Evolutionary conservation across 2,113 vertebrate genomes (phyloP).

Genomic region (Mesoclemmys tuberculata): DNA sequence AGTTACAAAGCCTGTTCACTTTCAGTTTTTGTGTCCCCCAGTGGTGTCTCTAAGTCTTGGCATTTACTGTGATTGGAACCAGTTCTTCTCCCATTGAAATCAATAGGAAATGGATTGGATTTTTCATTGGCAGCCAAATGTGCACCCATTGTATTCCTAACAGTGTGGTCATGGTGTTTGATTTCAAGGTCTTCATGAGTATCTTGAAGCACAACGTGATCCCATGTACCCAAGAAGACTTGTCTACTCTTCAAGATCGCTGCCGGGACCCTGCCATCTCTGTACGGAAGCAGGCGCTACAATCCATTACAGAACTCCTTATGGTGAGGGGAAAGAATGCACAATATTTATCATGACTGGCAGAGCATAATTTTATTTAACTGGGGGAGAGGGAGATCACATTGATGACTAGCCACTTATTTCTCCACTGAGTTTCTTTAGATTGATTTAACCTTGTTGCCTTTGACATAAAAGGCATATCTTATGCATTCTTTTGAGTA

Average conservation of each 20-base stretch:
- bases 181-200: constrained; percentile 83
- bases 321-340: constrained; percentile 73
- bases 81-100: rapidly evolving
- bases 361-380: background rate
- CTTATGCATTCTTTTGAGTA: constrained; percentile 21
- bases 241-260: constrained; percentile 85
- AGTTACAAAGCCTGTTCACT: background rate
- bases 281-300: constrained; percentile 92
- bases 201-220: constrained; percentile 86
- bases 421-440: background rate
- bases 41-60: background rate
- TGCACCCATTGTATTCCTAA: rapidly evolving
- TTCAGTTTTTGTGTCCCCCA: rapidly evolving
- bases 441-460: background rate
- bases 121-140: rapidly evolving
- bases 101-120: background rate
- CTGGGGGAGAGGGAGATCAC: background rate
- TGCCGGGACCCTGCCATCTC: constrained; percentile 91
- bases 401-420: background rate
- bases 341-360: rapidly evolving
- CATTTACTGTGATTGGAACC: background rate
- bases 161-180: rapidly evolving
- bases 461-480: constrained; percentile 15
- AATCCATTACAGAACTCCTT: constrained; percentile 90
- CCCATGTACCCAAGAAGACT: constrained; percentile 76